Conservation (phyloP, 2,797 vertebrate genomes). For the Delichon dasypus region DNA sequence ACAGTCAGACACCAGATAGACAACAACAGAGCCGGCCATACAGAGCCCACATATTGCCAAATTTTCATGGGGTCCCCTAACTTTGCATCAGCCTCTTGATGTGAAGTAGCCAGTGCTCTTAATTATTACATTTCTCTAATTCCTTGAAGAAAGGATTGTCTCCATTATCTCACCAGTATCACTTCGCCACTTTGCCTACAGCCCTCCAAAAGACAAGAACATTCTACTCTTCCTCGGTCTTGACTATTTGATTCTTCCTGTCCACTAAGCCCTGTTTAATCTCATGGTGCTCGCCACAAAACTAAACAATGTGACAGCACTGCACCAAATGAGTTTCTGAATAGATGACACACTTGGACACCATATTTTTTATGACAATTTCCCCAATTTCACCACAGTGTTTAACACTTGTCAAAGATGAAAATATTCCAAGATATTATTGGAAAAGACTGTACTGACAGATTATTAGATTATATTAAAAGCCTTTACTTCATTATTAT, state of each 20-base stretch:
- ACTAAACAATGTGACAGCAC: neutral
- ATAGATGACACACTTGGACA: neutral
- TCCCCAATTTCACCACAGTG: neutral
- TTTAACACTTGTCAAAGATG: neutral
- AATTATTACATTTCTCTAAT: neutral
- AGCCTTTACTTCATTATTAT: neutral
- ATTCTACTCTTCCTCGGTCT: neutral
- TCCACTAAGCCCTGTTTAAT: neutral
- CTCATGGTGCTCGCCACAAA: neutral
- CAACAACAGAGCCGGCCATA: neutral
- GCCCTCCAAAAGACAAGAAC: neutral
- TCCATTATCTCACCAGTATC: neutral
- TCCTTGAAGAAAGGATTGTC: neutral
- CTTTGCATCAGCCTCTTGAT: neutral
- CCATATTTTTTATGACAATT: neutral
- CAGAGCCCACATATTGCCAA: rapidly evolving
- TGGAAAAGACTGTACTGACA: neutral
- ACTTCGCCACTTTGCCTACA: neutral
- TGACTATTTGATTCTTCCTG: neutral
- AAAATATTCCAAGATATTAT: neutral
- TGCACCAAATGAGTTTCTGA: neutral
- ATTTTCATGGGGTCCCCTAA: neutral
- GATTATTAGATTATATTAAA: neutral
- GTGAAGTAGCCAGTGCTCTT: neutral
- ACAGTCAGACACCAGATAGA: neutral